Evolutionary conservation across 2,797 vertebrate species (phyloP), one percentile per base, ranked within the genome.

Genomic region (Pseudotriccus pelzelni): DNA sequence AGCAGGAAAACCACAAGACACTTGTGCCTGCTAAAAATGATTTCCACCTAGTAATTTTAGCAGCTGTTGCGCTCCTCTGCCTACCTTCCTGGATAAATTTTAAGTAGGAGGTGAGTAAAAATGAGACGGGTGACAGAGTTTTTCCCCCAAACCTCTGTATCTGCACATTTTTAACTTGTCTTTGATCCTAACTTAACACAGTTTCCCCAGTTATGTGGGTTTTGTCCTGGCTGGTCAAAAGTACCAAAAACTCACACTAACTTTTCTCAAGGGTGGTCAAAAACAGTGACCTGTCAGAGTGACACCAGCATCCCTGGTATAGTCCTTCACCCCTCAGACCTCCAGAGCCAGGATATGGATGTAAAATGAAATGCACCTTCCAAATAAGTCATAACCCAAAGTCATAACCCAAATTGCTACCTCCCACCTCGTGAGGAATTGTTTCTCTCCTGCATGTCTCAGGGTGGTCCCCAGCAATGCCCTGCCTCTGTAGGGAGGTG

Each of bases 11-110:
- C 90, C 93, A 28, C 93, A 91, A 91, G 84, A 41, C 84, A 44
- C 81, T 91, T 64, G 90, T 1, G 76, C 78, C 84, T 93, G 78
- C 95, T 95, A 96, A 94, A 94, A 94, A 93, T 73, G 36, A 84
- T 78, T 93, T 93, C 93, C 79, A 94, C 68, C 86, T 60, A 78
- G 94, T 92, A 95, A 94, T 92, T 95, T 92, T 85, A 95, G 94
- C 90, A 95, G 94, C 90, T 94, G 91, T 67, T 79, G 60, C 62
- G 68, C 43, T 90, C 86, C 67, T 93, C 90, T 94, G 91, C 94
- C 85, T 91, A 92, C 77, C 91, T 87, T 92, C 84, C 87, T 55
- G 81, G 62, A 73, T 69, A 62, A 88, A 78, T 92, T 90, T 92
- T 84, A 94, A 95, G 88, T 89, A 90, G 93, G 91, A 96, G 90